Conservation (phyloP, 2,888 invertebrate genomes). For the Chironomus riparius region DNA sequence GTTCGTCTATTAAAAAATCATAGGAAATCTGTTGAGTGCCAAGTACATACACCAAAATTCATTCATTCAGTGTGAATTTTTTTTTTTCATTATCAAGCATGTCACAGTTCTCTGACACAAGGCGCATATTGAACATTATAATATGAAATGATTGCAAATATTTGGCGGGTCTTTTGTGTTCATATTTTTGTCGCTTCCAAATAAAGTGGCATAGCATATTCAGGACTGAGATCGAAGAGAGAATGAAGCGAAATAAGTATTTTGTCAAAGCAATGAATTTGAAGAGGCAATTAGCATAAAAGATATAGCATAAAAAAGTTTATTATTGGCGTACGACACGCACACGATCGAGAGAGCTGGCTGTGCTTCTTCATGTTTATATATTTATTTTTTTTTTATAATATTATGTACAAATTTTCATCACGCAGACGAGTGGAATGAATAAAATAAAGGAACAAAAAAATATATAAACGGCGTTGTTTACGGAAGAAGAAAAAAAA, state of each 20-base stretch:
- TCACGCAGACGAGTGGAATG: neutral
- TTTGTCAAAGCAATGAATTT: conserved; percentile 13
- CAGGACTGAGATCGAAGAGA: neutral
- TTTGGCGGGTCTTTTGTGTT: neutral
- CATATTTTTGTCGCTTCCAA: neutral
- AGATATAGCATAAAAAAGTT: conserved; percentile 15
- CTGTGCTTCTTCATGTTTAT: neutral
- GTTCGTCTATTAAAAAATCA: neutral
- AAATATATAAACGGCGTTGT: neutral
- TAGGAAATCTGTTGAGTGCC: conserved; percentile 21
- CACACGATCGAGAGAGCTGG: neutral
- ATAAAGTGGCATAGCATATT: neutral
- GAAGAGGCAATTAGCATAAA: conserved; percentile 24
- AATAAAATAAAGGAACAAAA: neutral
- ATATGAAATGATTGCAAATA: neutral
- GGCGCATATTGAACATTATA: neutral
- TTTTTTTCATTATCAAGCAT: conserved; percentile 2
- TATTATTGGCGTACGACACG: conserved; percentile 7
- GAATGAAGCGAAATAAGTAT: neutral
- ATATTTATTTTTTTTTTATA: too few relatives aligned
- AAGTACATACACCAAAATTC: neutral
- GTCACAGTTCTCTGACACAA: conserved; percentile 1
- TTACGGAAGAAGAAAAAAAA: neutral
- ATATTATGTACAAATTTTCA: neutral
- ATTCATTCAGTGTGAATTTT: neutral